Evolutionary conservation across 1,140 invertebrate species (phyloP).

Genomic region (Drosophila sp.): DNA sequence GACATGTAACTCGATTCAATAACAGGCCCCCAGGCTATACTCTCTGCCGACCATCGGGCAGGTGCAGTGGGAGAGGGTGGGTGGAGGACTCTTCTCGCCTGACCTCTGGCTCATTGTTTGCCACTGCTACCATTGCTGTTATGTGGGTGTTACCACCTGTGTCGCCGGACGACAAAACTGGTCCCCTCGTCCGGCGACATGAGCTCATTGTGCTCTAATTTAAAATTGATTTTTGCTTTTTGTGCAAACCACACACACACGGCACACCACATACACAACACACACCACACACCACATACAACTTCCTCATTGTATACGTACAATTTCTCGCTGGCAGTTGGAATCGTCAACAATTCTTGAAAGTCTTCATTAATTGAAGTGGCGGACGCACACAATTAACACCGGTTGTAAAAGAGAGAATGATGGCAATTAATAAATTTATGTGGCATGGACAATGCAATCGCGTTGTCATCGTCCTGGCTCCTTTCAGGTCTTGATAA

Average conservation of each 20-base stretch:
- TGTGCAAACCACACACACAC: constrained; percentile 8
- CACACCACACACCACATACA: too few species aligned
- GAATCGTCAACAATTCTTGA: constrained; percentile 26
- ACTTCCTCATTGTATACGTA: background rate
- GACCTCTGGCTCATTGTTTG: constrained; percentile 54
- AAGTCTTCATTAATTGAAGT: constrained; percentile 67
- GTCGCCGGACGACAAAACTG: constrained; percentile 23
- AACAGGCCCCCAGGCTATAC: constrained; percentile 34
- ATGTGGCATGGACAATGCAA: constrained; percentile 39
- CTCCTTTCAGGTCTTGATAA: constrained; percentile 6
- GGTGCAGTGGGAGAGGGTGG: background rate
- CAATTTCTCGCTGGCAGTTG: background rate
- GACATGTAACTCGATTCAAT: constrained; percentile 79
- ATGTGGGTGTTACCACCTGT: constrained; percentile 54
- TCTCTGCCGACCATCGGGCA: constrained; percentile 2
- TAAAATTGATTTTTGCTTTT: constrained; percentile 73
- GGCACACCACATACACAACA: too few species aligned
- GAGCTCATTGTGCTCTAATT: constrained; percentile 79
- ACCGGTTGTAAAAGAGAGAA: background rate
- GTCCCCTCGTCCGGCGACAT: constrained; percentile 22
- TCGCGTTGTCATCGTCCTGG: constrained; percentile 32
- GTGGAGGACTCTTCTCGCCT: constrained; percentile 26
- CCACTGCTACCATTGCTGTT: constrained; percentile 29
- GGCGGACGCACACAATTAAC: constrained; percentile 41
- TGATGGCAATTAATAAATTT: constrained; percentile 58